phyloP scores from a whole-genome alignment of 2,113 vertebrate genomes.

The Junco hyemalis region DNA sequence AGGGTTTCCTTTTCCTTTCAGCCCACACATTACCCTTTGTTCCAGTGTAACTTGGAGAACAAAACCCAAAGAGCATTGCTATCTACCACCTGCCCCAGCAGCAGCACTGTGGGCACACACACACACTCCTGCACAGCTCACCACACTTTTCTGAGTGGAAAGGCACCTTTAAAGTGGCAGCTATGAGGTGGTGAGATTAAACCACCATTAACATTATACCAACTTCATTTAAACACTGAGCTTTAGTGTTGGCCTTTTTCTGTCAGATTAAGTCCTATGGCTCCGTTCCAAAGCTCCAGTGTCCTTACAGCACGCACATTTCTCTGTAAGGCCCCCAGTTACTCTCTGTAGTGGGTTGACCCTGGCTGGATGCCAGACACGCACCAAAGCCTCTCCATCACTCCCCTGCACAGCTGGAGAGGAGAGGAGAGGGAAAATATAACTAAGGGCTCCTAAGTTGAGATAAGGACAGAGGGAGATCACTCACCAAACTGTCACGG shows the following conservation, averaged over 20 bases:
- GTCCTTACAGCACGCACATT: accelerated
- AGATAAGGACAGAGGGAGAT: not conserved
- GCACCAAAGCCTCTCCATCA: not conserved
- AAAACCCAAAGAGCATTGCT: not conserved
- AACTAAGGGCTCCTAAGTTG: not conserved
- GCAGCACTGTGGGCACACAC: not conserved
- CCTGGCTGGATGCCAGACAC: not conserved
- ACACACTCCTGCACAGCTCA: not conserved
- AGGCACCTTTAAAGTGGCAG: not conserved
- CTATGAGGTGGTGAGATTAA: not conserved
- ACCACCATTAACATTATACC: not conserved
- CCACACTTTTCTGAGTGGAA: not conserved
- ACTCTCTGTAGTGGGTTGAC: not conserved
- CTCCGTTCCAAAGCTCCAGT: not conserved
- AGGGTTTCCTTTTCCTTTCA: not conserved
- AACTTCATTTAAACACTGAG: not conserved
- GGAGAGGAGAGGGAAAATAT: not conserved
- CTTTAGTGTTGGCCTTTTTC: not conserved
- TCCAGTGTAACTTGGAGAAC: not conserved
- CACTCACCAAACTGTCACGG: not conserved
- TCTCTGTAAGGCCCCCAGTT: not conserved
- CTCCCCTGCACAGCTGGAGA: not conserved
- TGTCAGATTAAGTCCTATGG: not conserved
- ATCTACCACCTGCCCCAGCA: not conserved
- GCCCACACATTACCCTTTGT: not conserved